Evolutionary conservation across 2,797 vertebrate genomes (phyloP), one percentile per base, ranked within the genome.

Genomic region (Phrynocephalus vlangalii): DNA sequence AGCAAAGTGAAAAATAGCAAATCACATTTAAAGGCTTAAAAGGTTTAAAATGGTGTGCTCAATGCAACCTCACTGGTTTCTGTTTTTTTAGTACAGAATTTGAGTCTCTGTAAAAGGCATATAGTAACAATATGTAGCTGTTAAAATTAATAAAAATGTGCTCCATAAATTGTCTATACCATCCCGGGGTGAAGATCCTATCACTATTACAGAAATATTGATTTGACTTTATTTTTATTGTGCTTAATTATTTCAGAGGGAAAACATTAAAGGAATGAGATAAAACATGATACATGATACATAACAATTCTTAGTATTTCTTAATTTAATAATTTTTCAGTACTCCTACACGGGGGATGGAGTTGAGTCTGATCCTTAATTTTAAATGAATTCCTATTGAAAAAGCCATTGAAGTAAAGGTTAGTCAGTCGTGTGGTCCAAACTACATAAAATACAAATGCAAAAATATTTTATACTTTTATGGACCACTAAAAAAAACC

Each of bases 221-320:
- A 81, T 7, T 71, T 91, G 85, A 86, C 85, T 88, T 83, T 82
- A 30, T 30, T 79, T 73, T 77, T 71, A 87, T 76, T 85, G 48
- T 20, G 15, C 9, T 67, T 70, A 82, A 92, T 87, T 60, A 73
- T 73, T 60, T 73, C n/a, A 82, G n/a, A 60, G 52, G 5, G 71
- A 38, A 84, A 75, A 38, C 10, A 68, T 81, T 0, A 80, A 68
- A 48, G 33, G 33, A 68, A 28, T 68, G 38, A 44, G 68, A 48
- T 48, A 24, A 71, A 66, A n/a, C n/a, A 18, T n/a, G 24, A 28
- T 20, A 63, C 33, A 33, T 33, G 33, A 33, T 33, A 33, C 33
- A 33, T 33, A 33, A 33, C 33, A 33, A 33, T 33, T 33, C 71
- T 80, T 66, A 63, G 70, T 8, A 56, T 1, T 56, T 56, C 52